Evolutionary conservation across 2,797 vertebrate species (phyloP), one percentile per base, ranked within the genome.

Genomic region (Hoplostethus atlanticus): DNA sequence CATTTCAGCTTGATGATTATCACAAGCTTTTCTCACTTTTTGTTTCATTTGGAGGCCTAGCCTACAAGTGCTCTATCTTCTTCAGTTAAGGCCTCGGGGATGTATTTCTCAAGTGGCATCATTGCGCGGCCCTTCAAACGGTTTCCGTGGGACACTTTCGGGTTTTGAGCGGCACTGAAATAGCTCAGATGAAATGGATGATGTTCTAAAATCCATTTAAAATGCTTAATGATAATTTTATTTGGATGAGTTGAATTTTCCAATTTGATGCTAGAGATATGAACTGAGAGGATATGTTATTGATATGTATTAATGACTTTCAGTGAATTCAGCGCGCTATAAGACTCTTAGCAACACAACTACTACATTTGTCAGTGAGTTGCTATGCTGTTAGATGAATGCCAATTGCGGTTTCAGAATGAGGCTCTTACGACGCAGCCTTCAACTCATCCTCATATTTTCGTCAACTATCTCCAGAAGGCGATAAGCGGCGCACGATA

Each of bases 1-100:
- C n/a, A 6, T 76, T 73, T 84, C 70, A 65, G 71, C 62, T 74
- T 17, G 0, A 48, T 36, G 56, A 84, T 89, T 76, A 86, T 68
- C 76, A 76, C 71, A 76, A 77, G 65, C 58, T 34, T 56, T 60
- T 64, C 51, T 69, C 31, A 5, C 36, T 48, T 56, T 76, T 12
- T 62, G 6, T 50, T 48, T 63, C 55, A 60, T 7, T 66, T 17
- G 52, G 50, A 79, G 78, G 55, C 56, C 8, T 15, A 79, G 55
- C 56, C 8, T 15, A 1, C 7, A 76, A 73, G 78, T 52, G 64
- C 54, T 60, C 59, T 52, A 59, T 47, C 57, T 38, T 69, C 64
- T 36, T 57, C 50, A n/a, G 46, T 55, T 63, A 71, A 72, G 68
- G 61, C 66, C 64, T 64, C 36, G 3, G 36, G 75, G 48, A 34